phyloP scores from a whole-genome alignment of 2,797 vertebrate species.

The Gallinago solitaria region DNA sequence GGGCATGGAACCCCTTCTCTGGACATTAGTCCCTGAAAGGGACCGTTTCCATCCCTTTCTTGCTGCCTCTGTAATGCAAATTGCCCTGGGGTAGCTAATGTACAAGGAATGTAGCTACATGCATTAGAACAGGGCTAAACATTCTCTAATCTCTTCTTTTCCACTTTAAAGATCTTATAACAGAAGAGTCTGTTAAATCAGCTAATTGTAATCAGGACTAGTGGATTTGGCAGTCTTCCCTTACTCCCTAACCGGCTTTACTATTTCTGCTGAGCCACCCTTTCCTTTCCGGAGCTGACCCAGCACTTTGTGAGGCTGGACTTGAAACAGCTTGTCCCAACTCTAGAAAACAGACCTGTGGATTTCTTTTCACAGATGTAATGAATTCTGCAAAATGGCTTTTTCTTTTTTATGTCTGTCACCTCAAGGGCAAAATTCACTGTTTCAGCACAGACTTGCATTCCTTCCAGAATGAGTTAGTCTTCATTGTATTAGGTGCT shows the following conservation, averaged over 20 bases:
- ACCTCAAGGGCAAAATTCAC: neutral
- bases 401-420: neutral
- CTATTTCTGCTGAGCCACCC: conserved; percentile 20
- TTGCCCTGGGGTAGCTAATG: neutral
- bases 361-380: neutral
- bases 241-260: neutral
- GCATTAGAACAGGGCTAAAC: neutral
- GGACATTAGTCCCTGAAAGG: neutral
- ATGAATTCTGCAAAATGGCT: neutral
- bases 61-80: neutral
- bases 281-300: conserved; percentile 10
- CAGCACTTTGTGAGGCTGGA: neutral
- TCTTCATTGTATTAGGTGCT: neutral
- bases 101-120: neutral
- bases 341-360: neutral
- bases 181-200: neutral
- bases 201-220: conserved; percentile 19
- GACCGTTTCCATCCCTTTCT: rapidly evolving
- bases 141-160: neutral
- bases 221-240: conserved; percentile 25
- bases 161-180: neutral
- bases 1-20: neutral
- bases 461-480: neutral
- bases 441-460: neutral
- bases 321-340: neutral